Evolutionary conservation across 2,888 invertebrate genomes (phyloP).

Genomic region (Drosophila mayaguana): DNA sequence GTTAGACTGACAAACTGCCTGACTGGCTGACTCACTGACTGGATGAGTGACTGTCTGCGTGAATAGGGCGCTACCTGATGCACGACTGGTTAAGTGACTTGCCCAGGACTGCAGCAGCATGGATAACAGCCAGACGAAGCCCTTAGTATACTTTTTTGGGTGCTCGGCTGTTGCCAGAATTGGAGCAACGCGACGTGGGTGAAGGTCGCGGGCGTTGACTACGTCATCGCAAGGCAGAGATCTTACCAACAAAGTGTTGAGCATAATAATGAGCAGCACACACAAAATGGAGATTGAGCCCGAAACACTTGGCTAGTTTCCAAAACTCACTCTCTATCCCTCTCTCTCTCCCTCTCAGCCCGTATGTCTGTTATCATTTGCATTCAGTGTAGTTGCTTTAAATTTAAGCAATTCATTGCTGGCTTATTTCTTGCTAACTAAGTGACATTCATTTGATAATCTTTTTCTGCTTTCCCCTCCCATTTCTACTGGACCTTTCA

Average conservation of each 20-base stretch:
- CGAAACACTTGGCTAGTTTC: constrained; percentile 45
- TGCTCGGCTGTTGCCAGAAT: constrained; percentile 58
- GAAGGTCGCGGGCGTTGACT: constrained; percentile 65
- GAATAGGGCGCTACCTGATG: constrained; percentile 50
- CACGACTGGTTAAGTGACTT: constrained; percentile 65
- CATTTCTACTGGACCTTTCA: not conserved
- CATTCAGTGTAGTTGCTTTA: constrained; percentile 28
- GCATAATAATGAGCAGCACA: constrained; percentile 71
- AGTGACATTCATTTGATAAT: constrained; percentile 35
- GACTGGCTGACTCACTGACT: constrained; percentile 20
- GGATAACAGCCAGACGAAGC: constrained; percentile 57
- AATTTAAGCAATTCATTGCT: constrained; percentile 62
- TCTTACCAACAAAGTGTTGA: constrained; percentile 70
- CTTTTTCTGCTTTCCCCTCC: constrained; percentile 1
- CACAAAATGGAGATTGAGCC: constrained; percentile 26
- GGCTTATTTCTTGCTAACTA: constrained; percentile 21
- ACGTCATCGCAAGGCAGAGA: constrained; percentile 29
- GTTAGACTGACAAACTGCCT: constrained; percentile 26
- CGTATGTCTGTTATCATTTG: constrained; percentile 5
- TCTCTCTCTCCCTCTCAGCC: not conserved
- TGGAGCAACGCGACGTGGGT: constrained; percentile 52
- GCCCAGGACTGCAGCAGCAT: constrained; percentile 28
- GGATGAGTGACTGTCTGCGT: constrained; percentile 27
- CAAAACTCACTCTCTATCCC: constrained; percentile 1
- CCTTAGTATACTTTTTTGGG: constrained; percentile 65